phyloP scores from a whole-genome alignment of 2,113 vertebrate species.

The Sturnira hondurensis region DNA sequence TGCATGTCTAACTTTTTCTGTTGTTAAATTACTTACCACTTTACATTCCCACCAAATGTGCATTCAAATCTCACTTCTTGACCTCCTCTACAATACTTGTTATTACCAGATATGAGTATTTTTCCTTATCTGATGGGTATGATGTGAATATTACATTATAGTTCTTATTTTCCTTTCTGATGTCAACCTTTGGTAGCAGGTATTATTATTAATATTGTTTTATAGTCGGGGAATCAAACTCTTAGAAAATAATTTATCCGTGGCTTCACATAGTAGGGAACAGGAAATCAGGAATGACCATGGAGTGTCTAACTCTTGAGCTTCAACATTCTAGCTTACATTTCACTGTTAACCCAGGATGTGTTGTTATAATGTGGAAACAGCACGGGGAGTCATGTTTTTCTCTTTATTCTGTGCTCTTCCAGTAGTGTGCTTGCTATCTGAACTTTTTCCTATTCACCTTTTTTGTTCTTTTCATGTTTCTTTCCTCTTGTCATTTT shows the following conservation, averaged over 20 bases:
- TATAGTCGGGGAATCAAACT: not conserved
- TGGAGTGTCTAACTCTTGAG: not conserved
- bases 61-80: not conserved
- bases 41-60: not conserved
- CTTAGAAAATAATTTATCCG: not conserved
- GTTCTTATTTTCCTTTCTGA: not conserved
- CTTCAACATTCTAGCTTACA: not conserved
- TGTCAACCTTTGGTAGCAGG: not conserved
- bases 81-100: not conserved
- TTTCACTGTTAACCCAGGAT: not conserved
- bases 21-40: not conserved
- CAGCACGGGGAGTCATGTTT: not conserved
- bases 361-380: not conserved
- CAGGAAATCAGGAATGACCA: not conserved
- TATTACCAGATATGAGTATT: not conserved
- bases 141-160: not conserved
- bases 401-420: not conserved
- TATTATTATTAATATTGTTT: not conserved
- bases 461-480: not conserved
- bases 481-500: not conserved
- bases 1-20: not conserved
- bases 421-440: not conserved
- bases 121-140: not conserved
- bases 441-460: not conserved
- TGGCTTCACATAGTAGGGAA: not conserved